Base-by-base conservation (phyloP, 2,888 invertebrate species). In the Aproaerema taeniolella region DNA sequence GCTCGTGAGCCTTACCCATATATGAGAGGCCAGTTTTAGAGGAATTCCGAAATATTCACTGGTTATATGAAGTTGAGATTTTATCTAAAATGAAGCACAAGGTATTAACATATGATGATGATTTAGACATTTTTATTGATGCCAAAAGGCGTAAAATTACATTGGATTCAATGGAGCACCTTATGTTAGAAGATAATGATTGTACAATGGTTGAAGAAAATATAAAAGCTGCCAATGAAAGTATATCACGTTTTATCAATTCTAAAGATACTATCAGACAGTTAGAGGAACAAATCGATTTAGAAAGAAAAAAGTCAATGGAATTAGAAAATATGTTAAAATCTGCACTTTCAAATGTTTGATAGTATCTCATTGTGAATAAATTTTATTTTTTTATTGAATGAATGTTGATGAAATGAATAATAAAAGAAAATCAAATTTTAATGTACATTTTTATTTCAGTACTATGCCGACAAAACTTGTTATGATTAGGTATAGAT, bases 1-100 rank as follows among this genome's bases (percentile, higher is more conserved):
- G n/a, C n/a, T n/a, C n/a, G n/a, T n/a, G n/a, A n/a, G n/a, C n/a
- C n/a, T n/a, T n/a, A n/a, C n/a, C n/a, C n/a, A n/a, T n/a, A 34
- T 92, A 92, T 58, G 81, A 90, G 43, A 85, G 73, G 52, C 67
- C 85, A 38, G 75, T 77, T 33, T 62, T 92, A 39, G 77, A 85
- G 43, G 72, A 87, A 34, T 91, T 88, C 58, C 68, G 82, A 14
- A 82, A 73, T 42, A 69, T 78, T 11, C 78, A 89, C 26, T 92
- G 92, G 92, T 87, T 91, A 72, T 90, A 89, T 59, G 67, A 77
- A 45, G 52, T 62, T 17, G 65, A 69, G 31, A 49, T 67, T 28
- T 47, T 83, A 15, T 52, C 60, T 30, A 69, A 64, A 42, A 59
- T 77, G 24, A 82, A 85, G 58, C 77, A 80, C 45, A 80, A 72